These are phyloP conservation scores for Gorsachius magnificus DNA, from an alignment of 2,797 vertebrate species.

Conservation along the genomic window DNA sequence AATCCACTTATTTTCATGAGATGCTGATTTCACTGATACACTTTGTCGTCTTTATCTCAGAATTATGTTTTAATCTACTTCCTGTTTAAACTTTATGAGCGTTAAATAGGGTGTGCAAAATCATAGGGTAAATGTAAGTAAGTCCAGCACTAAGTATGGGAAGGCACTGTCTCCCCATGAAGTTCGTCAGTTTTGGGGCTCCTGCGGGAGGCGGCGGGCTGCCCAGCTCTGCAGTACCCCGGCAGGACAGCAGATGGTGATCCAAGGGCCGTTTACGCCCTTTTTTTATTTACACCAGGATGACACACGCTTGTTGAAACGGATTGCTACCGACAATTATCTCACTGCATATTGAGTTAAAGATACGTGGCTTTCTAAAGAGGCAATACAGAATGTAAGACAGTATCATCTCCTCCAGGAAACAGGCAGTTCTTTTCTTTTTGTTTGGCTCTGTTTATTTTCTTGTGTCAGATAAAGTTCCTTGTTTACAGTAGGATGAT, in stretches of 20 bases:
- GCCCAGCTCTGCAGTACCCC: neutral
- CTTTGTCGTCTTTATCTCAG: neutral
- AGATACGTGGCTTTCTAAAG: neutral
- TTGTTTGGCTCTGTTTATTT: neutral
- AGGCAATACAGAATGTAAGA: neutral
- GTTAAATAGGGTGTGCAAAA: neutral
- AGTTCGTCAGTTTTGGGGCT: no score
- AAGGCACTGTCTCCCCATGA: neutral
- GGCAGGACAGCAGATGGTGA: slow-evolving; percentile 51
- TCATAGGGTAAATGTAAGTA: neutral
- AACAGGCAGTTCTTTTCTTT: neutral
- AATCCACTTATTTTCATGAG: neutral
- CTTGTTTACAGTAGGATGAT: slow-evolving; percentile 15
- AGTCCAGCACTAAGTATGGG: neutral
- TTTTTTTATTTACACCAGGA: neutral
- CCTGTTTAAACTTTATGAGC: neutral
- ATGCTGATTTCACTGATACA: neutral
- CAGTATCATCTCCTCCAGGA: neutral
- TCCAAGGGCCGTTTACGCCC: neutral
- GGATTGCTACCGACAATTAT: neutral
- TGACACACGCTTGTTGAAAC: neutral
- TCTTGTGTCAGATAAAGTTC: slow-evolving; percentile 22
- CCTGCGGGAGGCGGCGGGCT: neutral
- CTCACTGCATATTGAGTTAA: neutral
- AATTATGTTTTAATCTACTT: neutral